Conservation (phyloP, 2,113 vertebrate species). For the Oreochromis niloticus region DNA sequence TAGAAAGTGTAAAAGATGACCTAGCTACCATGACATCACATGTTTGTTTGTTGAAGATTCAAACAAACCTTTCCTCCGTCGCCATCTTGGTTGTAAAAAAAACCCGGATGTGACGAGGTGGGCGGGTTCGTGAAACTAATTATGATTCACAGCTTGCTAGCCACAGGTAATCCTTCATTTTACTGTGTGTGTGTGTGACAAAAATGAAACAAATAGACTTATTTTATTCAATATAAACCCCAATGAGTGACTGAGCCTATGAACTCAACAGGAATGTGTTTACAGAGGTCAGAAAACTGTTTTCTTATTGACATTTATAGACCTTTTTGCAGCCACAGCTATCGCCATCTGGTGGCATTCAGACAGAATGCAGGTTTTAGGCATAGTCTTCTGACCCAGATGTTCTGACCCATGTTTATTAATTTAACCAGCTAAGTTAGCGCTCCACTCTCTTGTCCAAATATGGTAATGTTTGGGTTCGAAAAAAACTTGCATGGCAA, state of each 20-base stretch:
- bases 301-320: neutral
- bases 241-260: neutral
- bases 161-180: neutral
- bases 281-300: neutral
- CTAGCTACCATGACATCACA: neutral
- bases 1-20: neutral
- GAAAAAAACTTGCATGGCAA: neutral
- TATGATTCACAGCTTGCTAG: neutral
- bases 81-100: neutral
- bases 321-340: neutral
- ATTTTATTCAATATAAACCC: neutral
- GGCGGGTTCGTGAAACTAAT: neutral
- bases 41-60: neutral
- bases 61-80: neutral
- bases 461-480: neutral
- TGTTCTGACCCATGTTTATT: neutral
- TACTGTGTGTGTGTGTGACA: neutral
- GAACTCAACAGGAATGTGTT: neutral
- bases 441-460: neutral
- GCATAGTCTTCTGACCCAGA: neutral
- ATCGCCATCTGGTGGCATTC: neutral
- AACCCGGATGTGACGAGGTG: neutral
- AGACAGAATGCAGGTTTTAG: neutral
- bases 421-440: neutral
- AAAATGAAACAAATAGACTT: neutral